These are phyloP conservation scores for Vanessa tameamea DNA, from an alignment of 1,140 invertebrate species.

Conservation along the genomic window DNA sequence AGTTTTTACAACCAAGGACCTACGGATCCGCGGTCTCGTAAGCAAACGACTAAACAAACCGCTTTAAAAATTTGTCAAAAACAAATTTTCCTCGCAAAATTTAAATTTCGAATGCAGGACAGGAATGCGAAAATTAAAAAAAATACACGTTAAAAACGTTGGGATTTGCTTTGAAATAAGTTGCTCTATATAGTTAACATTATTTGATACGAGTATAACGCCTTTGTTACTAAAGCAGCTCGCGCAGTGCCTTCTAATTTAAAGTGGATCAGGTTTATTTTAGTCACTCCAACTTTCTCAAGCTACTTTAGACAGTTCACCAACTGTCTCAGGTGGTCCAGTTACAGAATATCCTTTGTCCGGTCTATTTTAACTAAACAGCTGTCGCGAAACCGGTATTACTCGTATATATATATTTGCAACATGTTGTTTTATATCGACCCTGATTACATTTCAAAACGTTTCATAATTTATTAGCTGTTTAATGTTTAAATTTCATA, in stretches of 20 bases:
- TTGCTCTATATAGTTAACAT: constrained; percentile 27
- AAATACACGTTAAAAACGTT: no score
- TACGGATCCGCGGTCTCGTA: no score
- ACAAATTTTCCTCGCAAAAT: no score
- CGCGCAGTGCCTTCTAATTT: constrained; percentile 34
- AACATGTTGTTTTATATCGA: constrained; percentile 7
- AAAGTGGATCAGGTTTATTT: constrained; percentile 24
- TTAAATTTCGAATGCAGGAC: no score
- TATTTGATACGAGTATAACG: not conserved
- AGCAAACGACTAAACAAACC: no score
- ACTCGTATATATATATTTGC: constrained; percentile 2
- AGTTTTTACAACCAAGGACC: no score
- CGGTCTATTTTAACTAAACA: constrained; percentile 35
- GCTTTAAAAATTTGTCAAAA: no score
- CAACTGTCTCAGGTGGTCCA: constrained; percentile 50
- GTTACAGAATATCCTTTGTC: constrained; percentile 51
- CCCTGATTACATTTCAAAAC: not conserved
- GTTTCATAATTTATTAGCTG: not conserved
- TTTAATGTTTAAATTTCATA: no score
- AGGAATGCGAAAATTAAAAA: no score
- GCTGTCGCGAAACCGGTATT: constrained; percentile 48
- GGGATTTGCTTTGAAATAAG: not conserved
- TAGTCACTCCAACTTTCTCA: constrained; percentile 19
- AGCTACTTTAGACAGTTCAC: constrained; percentile 12
- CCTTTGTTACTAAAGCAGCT: constrained; percentile 12